Percentiles rank a stretch among this genome's conserved stretches.
These are phyloP conservation scores for Apodemus sylvaticus DNA, from an alignment of 2,113 vertebrate species.

Conservation along the genomic window DNA sequence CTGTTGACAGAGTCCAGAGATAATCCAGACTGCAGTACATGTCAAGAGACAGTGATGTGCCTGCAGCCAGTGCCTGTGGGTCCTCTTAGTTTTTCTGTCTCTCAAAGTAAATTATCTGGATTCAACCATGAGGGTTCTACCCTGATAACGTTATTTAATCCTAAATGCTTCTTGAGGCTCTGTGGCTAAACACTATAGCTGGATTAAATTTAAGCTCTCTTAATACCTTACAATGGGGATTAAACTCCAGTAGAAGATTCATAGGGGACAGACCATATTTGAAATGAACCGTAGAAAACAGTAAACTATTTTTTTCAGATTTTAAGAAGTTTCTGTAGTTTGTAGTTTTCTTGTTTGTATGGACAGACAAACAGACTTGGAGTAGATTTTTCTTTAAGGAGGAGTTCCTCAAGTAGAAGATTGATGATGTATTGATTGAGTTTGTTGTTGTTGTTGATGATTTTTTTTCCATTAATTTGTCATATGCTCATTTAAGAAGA, in stretches of 20 bases:
- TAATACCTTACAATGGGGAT: not conserved
- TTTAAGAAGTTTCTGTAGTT: not conserved
- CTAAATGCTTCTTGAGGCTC: not conserved
- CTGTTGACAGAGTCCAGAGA: not conserved
- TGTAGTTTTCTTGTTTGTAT: not conserved
- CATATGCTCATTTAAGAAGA: not conserved
- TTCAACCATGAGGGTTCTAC: not conserved
- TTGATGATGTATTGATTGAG: not conserved
- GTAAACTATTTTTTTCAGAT: not conserved
- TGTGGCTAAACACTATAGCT: not conserved
- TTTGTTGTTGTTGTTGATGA: not conserved
- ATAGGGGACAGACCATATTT: not conserved
- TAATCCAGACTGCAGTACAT: not conserved
- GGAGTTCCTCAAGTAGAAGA: not conserved
- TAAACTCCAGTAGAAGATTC: not conserved
- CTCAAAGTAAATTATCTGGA: not conserved
- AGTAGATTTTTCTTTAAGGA: not conserved
- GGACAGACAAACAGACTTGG: not conserved
- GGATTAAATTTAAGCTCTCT: not conserved
- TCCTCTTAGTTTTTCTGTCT: not conserved
- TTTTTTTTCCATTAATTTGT: not conserved
- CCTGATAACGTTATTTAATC: not conserved
- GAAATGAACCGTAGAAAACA: not conserved
- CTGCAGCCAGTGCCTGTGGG: not conserved
- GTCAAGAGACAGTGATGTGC: too few relatives aligned